Conservation (phyloP, 2,113 vertebrate genomes). For the Prionailurus viverrinus region DNA sequence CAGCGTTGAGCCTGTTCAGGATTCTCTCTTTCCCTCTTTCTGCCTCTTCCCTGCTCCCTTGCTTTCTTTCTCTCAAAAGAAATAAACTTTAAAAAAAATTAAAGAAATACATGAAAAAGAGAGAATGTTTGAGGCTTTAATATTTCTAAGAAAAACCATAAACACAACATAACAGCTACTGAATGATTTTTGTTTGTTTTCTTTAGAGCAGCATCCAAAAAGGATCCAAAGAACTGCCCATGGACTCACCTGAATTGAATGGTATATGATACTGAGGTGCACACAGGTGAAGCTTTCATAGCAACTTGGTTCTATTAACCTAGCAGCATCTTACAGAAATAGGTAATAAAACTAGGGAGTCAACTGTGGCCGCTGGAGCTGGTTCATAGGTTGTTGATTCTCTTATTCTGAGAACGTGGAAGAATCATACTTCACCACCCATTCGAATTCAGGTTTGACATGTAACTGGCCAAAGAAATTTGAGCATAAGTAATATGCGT, state of each 20-base stretch:
- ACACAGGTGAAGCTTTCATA: not conserved
- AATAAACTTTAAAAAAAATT: not conserved
- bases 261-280: not conserved
- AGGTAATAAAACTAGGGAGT: not conserved
- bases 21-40: no score
- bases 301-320: not conserved
- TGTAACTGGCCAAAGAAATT: not conserved
- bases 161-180: not conserved
- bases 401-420: not conserved
- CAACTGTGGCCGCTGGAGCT: not conserved
- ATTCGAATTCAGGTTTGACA: not conserved
- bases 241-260: not conserved
- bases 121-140: not conserved
- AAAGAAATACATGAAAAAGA: constrained; percentile 18
- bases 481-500: not conserved
- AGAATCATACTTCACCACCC: not conserved
- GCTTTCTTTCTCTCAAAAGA: no score
- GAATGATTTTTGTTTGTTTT: not conserved
- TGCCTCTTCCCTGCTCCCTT: no score
- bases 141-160: not conserved
- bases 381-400: not conserved
- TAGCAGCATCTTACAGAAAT: not conserved
- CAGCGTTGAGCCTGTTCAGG: no score
- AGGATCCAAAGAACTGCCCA: not conserved
- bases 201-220: not conserved